Evolutionary conservation across 2,113 vertebrate species (phyloP).

Genomic region (Oreotrochilus melanogaster): DNA sequence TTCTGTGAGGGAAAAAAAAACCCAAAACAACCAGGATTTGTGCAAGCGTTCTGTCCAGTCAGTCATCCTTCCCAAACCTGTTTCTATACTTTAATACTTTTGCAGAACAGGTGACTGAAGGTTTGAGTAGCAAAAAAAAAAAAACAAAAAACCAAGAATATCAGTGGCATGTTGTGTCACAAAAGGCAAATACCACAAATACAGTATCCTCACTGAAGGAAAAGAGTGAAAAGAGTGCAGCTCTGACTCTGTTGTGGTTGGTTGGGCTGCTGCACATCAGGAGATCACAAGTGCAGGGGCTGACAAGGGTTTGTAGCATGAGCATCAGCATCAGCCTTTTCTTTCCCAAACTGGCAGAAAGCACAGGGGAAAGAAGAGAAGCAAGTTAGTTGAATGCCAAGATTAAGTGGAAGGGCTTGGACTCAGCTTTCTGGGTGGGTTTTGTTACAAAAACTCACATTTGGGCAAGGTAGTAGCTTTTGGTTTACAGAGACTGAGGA

Average conservation of each 20-base stretch:
- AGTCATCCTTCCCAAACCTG: not conserved
- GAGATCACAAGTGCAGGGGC: rapidly evolving
- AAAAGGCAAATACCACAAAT: not conserved
- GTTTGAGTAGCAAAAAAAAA: not conserved
- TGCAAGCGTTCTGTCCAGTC: not conserved
- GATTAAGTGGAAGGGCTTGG: not conserved
- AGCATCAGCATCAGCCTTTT: rapidly evolving
- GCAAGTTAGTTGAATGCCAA: not conserved
- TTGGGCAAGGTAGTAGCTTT: not conserved
- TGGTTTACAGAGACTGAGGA: not conserved
- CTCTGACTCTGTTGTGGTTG: not conserved
- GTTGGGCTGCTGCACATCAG: not conserved
- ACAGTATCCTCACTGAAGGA: not conserved
- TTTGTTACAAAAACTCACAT: not conserved
- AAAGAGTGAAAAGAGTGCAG: not conserved
- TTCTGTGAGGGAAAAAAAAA: not conserved
- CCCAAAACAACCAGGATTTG: not conserved
- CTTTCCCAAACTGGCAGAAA: not conserved
- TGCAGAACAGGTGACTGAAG: not conserved
- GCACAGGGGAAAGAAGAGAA: not conserved
- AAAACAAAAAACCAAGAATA: too few relatives aligned
- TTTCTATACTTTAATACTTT: not conserved
- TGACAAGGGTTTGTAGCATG: rapidly evolving
- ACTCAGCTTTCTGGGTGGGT: not conserved
- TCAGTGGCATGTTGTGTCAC: not conserved